Evolutionary conservation across 1,140 invertebrate genomes (phyloP), one percentile per base, ranked within the genome.

Genomic region (Zaprionus camerounensis): DNA sequence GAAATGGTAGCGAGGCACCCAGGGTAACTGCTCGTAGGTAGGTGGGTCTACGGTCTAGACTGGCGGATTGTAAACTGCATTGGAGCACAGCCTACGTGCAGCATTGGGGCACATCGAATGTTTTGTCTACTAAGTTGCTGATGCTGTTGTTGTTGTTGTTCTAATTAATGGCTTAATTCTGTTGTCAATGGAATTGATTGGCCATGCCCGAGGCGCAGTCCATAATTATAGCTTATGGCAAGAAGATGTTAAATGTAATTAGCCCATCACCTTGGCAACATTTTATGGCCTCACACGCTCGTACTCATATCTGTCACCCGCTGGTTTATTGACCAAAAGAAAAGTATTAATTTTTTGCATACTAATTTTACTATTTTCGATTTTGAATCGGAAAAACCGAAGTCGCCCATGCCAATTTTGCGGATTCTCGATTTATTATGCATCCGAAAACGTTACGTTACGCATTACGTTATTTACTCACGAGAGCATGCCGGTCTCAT

Each of bases 61-160:
- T 53, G 49, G 57, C 66, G 71, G 71, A 78, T 69, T 81, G 74
- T 87, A 76, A 86, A 84, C 84, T 88, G 84, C 84, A 87, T 87
- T 87, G 84, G 83, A 76, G 75, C 59, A 56, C 78, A 36, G 67
- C 84, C 84, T 82, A 87, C 84, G 78, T 71, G 55, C 77, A 78
- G 53, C 84, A 87, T 83, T 88, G 84, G 87, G 68, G 62, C 41
- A 46, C 41, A 46, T 46, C 41, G 49, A 24, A 51, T 51, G 46
- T 49, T 55, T 68, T 65, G 22, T 38, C 41, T 72, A 22, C n/a
- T 55, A 36, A 46, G 12, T 28, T 55, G 12, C 41, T 57, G 7
- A 6, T 17, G 13, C 2, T 44, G n/a, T 2, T 44, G 36, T 17
- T 44, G 15, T 34, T 62, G 76, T 34, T 83, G 84, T 80, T 88